phyloP scores from a whole-genome alignment of 2,113 vertebrate genomes.

The Neogobius melanostomus region DNA sequence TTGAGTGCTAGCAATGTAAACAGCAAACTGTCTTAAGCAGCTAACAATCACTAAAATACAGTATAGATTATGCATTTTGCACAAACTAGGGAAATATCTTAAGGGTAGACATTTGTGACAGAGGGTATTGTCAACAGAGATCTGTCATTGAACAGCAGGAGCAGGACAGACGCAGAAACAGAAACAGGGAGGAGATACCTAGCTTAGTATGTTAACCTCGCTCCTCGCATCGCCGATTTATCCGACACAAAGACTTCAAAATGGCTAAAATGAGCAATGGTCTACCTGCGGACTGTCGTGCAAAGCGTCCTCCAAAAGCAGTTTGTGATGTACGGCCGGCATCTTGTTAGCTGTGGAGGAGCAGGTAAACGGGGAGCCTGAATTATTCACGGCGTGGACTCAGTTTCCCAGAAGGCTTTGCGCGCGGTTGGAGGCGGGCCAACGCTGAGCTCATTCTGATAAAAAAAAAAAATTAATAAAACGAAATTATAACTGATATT shows the following conservation, averaged over 20 bases:
- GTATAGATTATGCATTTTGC: background rate
- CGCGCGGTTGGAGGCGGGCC: constrained; percentile 37
- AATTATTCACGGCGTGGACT: constrained; percentile 69
- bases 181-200: constrained; percentile 14
- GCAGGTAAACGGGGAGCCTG: constrained; percentile 37
- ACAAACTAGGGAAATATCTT: background rate
- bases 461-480: background rate
- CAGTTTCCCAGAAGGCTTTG: constrained; percentile 67
- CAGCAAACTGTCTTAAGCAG: background rate
- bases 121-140: constrained; percentile 22
- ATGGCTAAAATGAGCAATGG: background rate
- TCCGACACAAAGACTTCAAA: background rate
- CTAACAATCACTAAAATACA: background rate
- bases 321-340: constrained; percentile 94
- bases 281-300: constrained; percentile 97
- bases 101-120: background rate
- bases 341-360: constrained; percentile 77
- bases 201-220: constrained; percentile 27
- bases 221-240: background rate
- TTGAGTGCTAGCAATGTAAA: constrained; percentile 17
- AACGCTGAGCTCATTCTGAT: constrained; percentile 18
- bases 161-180: constrained; percentile 6
- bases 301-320: constrained; percentile 92
- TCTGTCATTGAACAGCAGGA: constrained; percentile 56
- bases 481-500: background rate